Percentiles rank a stretch among this genome's conserved stretches.
Evolutionary conservation across 2,888 invertebrate genomes (phyloP).

Genomic region (Leucoma salicis): DNA sequence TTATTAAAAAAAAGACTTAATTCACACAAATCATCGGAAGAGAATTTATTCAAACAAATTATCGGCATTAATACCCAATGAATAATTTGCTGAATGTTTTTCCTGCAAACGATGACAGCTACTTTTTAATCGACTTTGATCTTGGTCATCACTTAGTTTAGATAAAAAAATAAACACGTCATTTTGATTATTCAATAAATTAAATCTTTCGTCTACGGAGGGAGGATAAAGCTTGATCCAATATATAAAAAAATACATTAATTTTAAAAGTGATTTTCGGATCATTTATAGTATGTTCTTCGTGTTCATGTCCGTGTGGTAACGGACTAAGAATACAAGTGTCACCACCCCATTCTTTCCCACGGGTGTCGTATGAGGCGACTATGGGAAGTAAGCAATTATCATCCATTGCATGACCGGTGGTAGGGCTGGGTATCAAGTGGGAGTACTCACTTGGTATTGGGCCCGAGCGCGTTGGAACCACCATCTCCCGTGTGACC

Average conservation of each 20-base stretch:
- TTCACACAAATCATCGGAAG: too few species aligned
- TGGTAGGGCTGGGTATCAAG: too few species aligned
- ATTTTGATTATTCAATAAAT: slow-evolving; percentile 25
- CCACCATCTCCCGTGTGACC: too few species aligned
- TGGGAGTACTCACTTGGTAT: too few species aligned
- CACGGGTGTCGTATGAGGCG: too few species aligned
- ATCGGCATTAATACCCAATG: slow-evolving; percentile 18
- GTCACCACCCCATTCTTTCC: too few species aligned
- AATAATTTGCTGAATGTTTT: slow-evolving; percentile 21
- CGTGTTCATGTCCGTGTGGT: slow-evolving; percentile 22
- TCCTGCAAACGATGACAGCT: slow-evolving; percentile 16
- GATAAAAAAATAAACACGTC: slow-evolving; percentile 21
- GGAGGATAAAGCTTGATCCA: slow-evolving; percentile 17
- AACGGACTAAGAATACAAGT: too few species aligned
- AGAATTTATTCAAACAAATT: slow-evolving; percentile 18
- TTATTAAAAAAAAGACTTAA: slow-evolving; percentile 20
- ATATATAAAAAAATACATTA: slow-evolving; percentile 1
- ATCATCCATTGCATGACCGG: too few species aligned
- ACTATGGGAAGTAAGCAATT: too few species aligned
- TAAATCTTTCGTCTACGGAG: slow-evolving; percentile 22
- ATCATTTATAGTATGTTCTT: slow-evolving; percentile 21
- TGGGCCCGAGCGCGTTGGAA: too few species aligned
- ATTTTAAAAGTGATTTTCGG: slow-evolving; percentile 12
- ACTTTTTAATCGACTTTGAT: slow-evolving; percentile 19
- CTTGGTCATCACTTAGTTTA: slow-evolving; percentile 21